Evolutionary conservation across 2,797 vertebrate species (phyloP), one percentile per base, ranked within the genome.

Genomic region (Gastrophryne carolinensis): DNA sequence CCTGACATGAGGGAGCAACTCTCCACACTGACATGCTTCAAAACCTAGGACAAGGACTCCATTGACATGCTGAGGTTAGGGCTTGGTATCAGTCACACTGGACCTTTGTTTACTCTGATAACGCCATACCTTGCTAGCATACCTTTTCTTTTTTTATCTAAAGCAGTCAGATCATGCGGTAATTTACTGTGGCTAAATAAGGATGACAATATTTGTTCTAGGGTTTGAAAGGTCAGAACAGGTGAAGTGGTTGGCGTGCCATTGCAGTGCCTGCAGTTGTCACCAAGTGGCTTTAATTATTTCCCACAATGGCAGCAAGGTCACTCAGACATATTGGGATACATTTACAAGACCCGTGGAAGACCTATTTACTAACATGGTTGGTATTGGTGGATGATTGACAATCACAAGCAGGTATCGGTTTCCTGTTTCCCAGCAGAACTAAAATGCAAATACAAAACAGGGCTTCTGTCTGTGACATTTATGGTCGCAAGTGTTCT

Each of bases 221-320:
- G 29, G 37, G 56, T 39, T 60, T 24, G 54, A 44, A 30, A 72
- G 44, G 68, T 72, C 54, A 49, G 6, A n/a, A 61, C 54, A 47
- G 35, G 68, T 54, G 37, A 58, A 60, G 23, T 13, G 26, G 30
- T 60, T 49, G 4, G 32, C 27, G 41, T 29, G 50, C 30, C 34
- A 37, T 17, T 32, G 34, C 13, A 17, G 11, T 34, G 32, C 37
- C 52, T 30, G 15, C 29, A 35, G 63, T 52, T 66, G 29, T 52
- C 63, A 66, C 29, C 44, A 50, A 35, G 17, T 32, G 29, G 12
- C 7, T 17, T 5, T 9, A 41, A 29, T 53, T 66, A 29, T 17
- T 17, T 66, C 44, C 63, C 29, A 52, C 24, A 23, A 65, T 47
- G 44, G 41, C 21, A 12, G 29, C 23, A 6, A 13, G 6, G 21